Base-by-base conservation (phyloP, 2,113 vertebrate genomes). In the Micromys minutus region DNA sequence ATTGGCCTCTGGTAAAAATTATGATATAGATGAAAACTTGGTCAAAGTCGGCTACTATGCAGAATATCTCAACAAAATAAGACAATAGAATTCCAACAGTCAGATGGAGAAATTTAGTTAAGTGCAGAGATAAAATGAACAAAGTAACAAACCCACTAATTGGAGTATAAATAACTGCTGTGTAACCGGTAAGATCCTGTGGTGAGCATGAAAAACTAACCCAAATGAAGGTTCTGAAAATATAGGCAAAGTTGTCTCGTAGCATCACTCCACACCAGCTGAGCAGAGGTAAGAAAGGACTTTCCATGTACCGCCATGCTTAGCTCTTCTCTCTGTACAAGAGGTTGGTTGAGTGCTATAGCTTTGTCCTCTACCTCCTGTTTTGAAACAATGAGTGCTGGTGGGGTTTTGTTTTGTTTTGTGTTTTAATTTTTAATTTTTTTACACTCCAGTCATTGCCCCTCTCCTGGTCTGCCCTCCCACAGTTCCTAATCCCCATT, bases 361-460 rank as follows among this genome's bases (percentile, higher is more conserved):
- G 8, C 59, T 42, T 36, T 42, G 10, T 42, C 17, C 42, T 88
- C 83, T 42, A 50, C 47, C 47, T 52, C n/a, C 67, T 95, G 0
- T 76, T 94, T 63, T 21, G 29, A 84, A 9, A 42, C 34, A 15
- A 95, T 95, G 91, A 72, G 57, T 65, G 0, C 29, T 97, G 80
- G 36, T 95, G 39, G 5, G 5, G 45, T 57, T 22, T 67, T 19
- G 52, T 31, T 34, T 65, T 31, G 29, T 34, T 65, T 67, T 65
- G 63, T 31, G 31, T 11, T 65, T 65, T 65, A 65, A 31, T 65
- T 65, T 67, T 67, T 67, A 67, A 55, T 5, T 67, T 6, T 65
- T 67, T 67, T 67, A 16, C 5, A 67, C 15, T 34, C 5, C 31
- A 67, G 31, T 34, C 65, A 67, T 67, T 67, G 31, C 65, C 5